phyloP scores from a whole-genome alignment of 2,888 invertebrate species.

The Stramonita haemastoma region DNA sequence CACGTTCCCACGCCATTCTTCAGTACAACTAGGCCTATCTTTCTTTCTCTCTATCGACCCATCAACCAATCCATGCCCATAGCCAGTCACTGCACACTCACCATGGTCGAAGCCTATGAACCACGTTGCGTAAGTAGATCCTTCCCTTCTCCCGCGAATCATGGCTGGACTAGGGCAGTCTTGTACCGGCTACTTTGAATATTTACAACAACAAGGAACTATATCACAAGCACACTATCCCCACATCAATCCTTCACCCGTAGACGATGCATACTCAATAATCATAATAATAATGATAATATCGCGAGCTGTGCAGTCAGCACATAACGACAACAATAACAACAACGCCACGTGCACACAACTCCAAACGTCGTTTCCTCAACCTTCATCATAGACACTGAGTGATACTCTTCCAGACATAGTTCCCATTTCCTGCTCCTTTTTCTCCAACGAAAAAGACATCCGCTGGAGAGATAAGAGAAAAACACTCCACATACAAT shows the following conservation, averaged over 20 bases:
- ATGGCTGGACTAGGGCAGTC: constrained; percentile 47
- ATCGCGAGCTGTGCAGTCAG: neutral
- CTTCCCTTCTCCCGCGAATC: constrained; percentile 69
- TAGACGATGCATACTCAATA: neutral
- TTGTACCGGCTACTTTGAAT: too few relatives aligned
- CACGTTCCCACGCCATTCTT: too few relatives aligned
- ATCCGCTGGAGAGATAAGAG: too few relatives aligned
- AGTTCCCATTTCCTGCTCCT: neutral
- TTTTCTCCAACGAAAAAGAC: too few relatives aligned
- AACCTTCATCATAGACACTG: neutral
- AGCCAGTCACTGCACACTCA: constrained; percentile 51
- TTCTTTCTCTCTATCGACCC: too few relatives aligned
- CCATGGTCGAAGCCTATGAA: constrained; percentile 71
- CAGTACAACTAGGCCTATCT: too few relatives aligned
- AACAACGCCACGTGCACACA: neutral
- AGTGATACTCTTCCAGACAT: neutral
- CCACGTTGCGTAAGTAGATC: constrained; percentile 66
- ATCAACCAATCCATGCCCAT: too few relatives aligned
- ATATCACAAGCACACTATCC: too few relatives aligned
- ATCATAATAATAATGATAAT: neutral
- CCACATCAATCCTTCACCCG: too few relatives aligned
- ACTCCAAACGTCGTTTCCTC: neutral
- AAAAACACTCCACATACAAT: too few relatives aligned
- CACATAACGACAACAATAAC: neutral
- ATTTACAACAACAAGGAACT: too few relatives aligned